Base-by-base conservation (phyloP, 2,113 vertebrate genomes). In the Aepyceros melampus region DNA sequence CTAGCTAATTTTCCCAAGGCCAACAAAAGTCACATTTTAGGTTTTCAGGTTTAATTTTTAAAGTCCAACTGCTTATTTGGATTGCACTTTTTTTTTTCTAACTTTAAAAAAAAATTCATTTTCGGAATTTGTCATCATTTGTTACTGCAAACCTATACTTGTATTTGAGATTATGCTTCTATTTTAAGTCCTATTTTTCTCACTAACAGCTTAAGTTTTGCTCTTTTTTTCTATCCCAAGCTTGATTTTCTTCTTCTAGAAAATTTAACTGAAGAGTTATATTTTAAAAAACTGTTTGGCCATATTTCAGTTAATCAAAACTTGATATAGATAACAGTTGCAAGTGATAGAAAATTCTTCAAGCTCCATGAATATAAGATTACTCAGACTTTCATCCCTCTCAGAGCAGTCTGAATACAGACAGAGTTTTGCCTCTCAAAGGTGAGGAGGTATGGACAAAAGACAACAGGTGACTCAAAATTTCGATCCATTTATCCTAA, bases 181-280 rank as follows among this genome's bases (percentile, higher is more conserved):
- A 91, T 96, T 96, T 96, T 79, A 95, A 97, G 86, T 86, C 40
- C 79, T 84, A 29, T 71, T 97, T 91, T 33, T 25, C 1, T 81
- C 62, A 92, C 47, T 87, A 85, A 88, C 55, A 89, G 76, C 16
- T 96, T 62, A 10, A 27, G 1, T n/a, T 90, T 97, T 81, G 71
- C 21, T 91, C 29, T 5, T 51, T 19, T 58, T 17, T 79, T 31
- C 7, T 56, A 56, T 51, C 49, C 36, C 11, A 51, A 87, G 36
- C 6, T 87, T 83, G 21, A 92, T 40, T 96, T 95, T 79, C 55
- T 95, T 97, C 51, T 95, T 97, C 51, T 11, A 95, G 40, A 89
- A 91, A 92, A 79, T 31, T 76, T 92, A 94, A 64, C 56, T 85
- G 84, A 29, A 93, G 96, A 81, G 29, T 67, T 85, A 0, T 36